Percentiles rank a stretch among this genome's conserved stretches.
Evolutionary conservation across 2,113 vertebrate species (phyloP).

Genomic region (Daphoenositta chrysoptera): DNA sequence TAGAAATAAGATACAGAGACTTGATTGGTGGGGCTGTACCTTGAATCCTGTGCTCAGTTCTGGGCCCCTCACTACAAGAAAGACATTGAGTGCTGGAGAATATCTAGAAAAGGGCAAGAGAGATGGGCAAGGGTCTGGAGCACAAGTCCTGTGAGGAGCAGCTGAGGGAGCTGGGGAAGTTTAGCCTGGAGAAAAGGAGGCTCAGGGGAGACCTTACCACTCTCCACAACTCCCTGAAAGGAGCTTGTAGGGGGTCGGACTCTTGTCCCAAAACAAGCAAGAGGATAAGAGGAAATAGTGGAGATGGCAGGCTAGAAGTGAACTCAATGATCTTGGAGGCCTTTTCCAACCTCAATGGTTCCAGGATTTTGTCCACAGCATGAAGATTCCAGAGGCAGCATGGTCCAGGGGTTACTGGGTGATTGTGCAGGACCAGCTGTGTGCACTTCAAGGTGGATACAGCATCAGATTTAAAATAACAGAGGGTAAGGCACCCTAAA

Average conservation of each 20-base stretch:
- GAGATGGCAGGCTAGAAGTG: neutral
- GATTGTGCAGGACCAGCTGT: neutral
- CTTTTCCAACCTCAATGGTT: neutral
- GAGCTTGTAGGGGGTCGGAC: neutral
- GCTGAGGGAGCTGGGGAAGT: neutral
- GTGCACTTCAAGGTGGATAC: neutral
- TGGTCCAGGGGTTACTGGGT: neutral
- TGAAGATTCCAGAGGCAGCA: neutral
- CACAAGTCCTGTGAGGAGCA: too few relatives aligned
- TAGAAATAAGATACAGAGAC: neutral
- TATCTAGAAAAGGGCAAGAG: neutral
- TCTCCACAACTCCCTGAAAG: neutral
- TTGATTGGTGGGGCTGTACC: neutral
- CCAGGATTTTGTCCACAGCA: neutral
- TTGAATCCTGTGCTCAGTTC: neutral
- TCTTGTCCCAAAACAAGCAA: neutral
- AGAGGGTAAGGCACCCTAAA: neutral
- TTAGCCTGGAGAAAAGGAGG: neutral
- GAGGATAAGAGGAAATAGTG: neutral
- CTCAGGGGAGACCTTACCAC: neutral
- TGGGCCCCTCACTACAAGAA: neutral
- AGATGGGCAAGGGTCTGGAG: neutral
- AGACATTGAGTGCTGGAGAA: neutral
- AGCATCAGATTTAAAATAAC: neutral
- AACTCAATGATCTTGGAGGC: neutral